Base-by-base conservation (phyloP, 2,113 vertebrate species). In the Ranitomeya variabilis region DNA sequence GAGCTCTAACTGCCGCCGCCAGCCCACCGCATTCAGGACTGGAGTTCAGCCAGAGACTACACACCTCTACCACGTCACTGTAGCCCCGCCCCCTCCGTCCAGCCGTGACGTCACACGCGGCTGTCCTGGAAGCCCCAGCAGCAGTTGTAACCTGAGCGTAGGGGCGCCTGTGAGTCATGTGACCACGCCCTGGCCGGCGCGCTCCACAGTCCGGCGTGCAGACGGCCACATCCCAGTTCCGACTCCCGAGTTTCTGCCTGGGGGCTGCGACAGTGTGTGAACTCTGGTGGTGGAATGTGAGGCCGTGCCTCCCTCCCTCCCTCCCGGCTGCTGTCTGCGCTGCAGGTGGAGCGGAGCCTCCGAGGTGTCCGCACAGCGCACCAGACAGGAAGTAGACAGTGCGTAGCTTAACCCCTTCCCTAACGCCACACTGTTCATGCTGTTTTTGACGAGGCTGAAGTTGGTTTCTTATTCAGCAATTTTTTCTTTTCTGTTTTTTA, bases 121-220 rank as follows among this genome's bases (percentile, higher is more conserved):
- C 19, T 62, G 87, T 54, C 76, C 87, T 88, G 71, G 80, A 88
- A 83, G 87, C 54, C 31, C 19, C 37, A 76, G 80, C 19, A 73
- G 66, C n/a, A 74, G 86, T 18, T 31, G 51, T 45, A 73, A 51
- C 21, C 1, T 14, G 76, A 69, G 60, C 59, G 59, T 62, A 80
- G 31, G 66, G 60, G 45, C 45, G 19, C 21, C 18, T 23, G 9
- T 88, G 87, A 88, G 87, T 89, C 80, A 89, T 78, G 71, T 89
- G 69, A 84, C 69, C 59, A 62, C 67, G 57, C 87, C 87, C 87
- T 76, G 80, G 8, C 87, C 74, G 80, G 31, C 64, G 62, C 59
- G 54, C 1, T 18, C 59, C 18, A 18, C 57, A 67, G 19, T 52
- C 19, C 79, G 54, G 2, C 14, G 23, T 45, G 13, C 19, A 83